These are phyloP conservation scores for Peromyscus attwateri DNA, from an alignment of 2,797 vertebrate genomes.

Conservation along the genomic window DNA sequence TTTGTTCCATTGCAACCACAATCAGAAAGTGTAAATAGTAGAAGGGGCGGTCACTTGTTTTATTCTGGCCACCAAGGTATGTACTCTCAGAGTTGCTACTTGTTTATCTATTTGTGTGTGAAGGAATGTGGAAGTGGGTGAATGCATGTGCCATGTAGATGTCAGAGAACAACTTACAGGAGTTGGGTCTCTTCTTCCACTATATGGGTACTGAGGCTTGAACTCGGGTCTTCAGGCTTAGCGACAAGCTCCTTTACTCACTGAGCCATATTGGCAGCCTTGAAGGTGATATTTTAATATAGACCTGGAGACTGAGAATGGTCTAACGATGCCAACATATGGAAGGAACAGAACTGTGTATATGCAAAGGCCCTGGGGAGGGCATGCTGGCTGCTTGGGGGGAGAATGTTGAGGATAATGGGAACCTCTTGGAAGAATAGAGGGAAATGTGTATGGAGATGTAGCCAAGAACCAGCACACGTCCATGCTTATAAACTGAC, in stretches of 20 bases:
- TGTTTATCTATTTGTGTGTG: neutral
- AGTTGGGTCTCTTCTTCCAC: neutral
- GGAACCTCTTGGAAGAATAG: neutral
- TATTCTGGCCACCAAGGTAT: neutral
- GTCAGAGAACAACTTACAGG: neutral
- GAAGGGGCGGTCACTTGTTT: neutral
- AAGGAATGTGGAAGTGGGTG: no score
- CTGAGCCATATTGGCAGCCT: neutral
- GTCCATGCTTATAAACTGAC: accelerated
- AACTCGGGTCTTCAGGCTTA: neutral
- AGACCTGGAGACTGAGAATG: neutral
- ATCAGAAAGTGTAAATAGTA: neutral
- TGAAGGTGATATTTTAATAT: neutral
- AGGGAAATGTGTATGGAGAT: neutral
- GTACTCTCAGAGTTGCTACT: neutral
- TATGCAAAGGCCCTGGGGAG: no score
- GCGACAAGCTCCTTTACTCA: neutral
- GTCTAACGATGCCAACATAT: neutral
- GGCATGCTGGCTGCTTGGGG: no score
- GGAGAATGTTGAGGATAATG: neutral
- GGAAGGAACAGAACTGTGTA: neutral
- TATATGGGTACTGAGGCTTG: neutral
- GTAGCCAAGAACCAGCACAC: neutral
- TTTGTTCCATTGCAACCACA: neutral
- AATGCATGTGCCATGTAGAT: neutral